A percentile compares a stretch with the other conserved stretches of the same genome.
phyloP scores from a whole-genome alignment of 2,888 invertebrate species.

The Himalopsyche anomala region DNA sequence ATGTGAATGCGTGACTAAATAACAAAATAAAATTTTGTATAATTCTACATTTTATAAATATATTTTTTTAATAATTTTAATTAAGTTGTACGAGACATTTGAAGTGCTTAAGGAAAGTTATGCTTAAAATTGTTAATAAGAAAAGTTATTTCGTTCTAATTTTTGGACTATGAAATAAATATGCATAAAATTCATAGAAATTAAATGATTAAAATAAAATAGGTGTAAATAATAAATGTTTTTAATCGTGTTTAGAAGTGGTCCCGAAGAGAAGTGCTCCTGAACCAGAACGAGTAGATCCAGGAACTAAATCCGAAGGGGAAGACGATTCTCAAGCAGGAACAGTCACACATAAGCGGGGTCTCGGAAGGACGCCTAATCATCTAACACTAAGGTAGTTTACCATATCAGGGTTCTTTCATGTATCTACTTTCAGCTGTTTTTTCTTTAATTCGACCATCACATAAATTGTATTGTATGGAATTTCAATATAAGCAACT shows the following conservation, averaged over 20 bases:
- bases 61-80: too few species aligned
- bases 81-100: too few species aligned
- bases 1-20: too few species aligned
- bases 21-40: too few species aligned
- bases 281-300: constrained; percentile 79
- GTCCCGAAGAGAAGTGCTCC: constrained; percentile 69
- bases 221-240: too few species aligned
- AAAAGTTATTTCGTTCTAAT: too few species aligned
- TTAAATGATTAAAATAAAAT: neutral
- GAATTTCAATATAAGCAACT: constrained; percentile 66
- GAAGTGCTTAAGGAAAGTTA: too few species aligned
- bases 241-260: constrained; percentile 57
- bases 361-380: constrained; percentile 93
- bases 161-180: neutral
- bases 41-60: too few species aligned
- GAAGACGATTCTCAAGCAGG: constrained; percentile 88
- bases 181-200: constrained; percentile 43
- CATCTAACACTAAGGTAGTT: constrained; percentile 89
- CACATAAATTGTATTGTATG: constrained; percentile 41
- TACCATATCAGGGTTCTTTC: neutral
- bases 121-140: too few species aligned
- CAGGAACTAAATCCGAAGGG: constrained; percentile 90
- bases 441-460: too few species aligned
- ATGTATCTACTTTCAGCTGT: too few species aligned
- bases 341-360: constrained; percentile 78